Evolutionary conservation across 1,140 invertebrate species (phyloP), one percentile per base, ranked within the genome.

Genomic region (Cydia strobilella): DNA sequence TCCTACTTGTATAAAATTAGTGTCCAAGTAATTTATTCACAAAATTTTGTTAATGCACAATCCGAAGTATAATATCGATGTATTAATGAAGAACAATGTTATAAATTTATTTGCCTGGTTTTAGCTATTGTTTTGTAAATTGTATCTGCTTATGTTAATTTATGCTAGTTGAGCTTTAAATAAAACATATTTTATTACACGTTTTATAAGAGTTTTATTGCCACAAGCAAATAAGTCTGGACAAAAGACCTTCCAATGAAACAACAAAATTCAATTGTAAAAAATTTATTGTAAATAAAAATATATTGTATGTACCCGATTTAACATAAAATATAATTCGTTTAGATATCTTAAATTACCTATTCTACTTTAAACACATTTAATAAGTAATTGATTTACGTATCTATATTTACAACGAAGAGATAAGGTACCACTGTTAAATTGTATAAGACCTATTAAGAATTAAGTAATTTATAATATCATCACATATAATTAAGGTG

Each of bases 241-340:
- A 31, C 15, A 31, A 7, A 13, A 25, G 20, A n/a, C n/a, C 13
- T 42, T 69, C 4, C 76, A 86, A 77, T 79, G 6, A 84, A 81
- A 85, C 73, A 62, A 20, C 69, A 74, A 45, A 79, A 78, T 13
- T 86, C 82, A 86, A 86, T 86, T 82, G 85, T 86, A 87, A 86
- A 88, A 88, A 88, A 86, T 88, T 81, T 88, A 86, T 84, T 86
- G 80, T 86, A 86, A 87, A 87, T 84, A 86, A 86, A 87, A 87
- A 87, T 86, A 86, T 86, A 86, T 86, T 86, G 80, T 88, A 84
- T 86, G 79, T 88, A 84, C 82, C 80, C 82, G 78, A 80, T 86
- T 80, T 79, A 88, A 87, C 81, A 74, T 83, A 87, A 88, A 87
- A 85, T 86, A 86, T 82, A 81, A 84, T 85, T 86, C 82, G 82